Percentiles rank a stretch among this genome's conserved stretches.
Evolutionary conservation across 2,888 invertebrate genomes (phyloP).

Genomic region (Mythimna albipuncta): DNA sequence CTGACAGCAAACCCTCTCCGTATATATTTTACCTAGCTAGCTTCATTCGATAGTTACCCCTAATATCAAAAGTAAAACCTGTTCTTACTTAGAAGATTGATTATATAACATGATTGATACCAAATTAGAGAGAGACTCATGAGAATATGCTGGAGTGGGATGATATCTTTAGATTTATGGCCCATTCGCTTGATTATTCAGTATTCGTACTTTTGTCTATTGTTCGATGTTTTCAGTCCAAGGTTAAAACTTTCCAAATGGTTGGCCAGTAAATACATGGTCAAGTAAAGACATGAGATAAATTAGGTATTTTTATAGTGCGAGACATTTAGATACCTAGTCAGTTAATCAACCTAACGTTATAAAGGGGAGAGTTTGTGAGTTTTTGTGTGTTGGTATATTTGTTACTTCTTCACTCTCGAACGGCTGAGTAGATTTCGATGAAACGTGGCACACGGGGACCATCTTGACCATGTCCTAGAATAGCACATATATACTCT

Average conservation of each 20-base stretch:
- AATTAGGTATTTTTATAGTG: neutral
- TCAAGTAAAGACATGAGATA: neutral
- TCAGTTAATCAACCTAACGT: too few relatives aligned
- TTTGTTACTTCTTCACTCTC: too few relatives aligned
- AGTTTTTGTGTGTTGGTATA: too few relatives aligned
- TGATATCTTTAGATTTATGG: constrained; percentile 42
- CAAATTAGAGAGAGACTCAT: constrained; percentile 28
- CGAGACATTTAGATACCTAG: neutral
- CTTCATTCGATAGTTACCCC: neutral
- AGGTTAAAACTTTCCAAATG: constrained; percentile 37
- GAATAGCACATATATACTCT: too few relatives aligned
- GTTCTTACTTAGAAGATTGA: neutral
- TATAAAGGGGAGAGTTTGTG: too few relatives aligned
- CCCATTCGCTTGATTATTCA: constrained; percentile 53
- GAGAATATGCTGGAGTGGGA: constrained; percentile 31
- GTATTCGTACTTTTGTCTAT: constrained; percentile 34
- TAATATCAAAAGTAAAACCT: neutral
- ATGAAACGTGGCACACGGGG: too few relatives aligned
- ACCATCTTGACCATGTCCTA: too few relatives aligned
- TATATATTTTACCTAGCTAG: too few relatives aligned
- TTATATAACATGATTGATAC: neutral
- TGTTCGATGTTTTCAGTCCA: constrained; percentile 42
- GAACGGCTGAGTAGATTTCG: too few relatives aligned
- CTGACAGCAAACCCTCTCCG: neutral
- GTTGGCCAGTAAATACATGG: neutral